Evolutionary conservation across 2,888 invertebrate genomes (phyloP), one percentile per base, ranked within the genome.

Genomic region (Isotomurus palustris): DNA sequence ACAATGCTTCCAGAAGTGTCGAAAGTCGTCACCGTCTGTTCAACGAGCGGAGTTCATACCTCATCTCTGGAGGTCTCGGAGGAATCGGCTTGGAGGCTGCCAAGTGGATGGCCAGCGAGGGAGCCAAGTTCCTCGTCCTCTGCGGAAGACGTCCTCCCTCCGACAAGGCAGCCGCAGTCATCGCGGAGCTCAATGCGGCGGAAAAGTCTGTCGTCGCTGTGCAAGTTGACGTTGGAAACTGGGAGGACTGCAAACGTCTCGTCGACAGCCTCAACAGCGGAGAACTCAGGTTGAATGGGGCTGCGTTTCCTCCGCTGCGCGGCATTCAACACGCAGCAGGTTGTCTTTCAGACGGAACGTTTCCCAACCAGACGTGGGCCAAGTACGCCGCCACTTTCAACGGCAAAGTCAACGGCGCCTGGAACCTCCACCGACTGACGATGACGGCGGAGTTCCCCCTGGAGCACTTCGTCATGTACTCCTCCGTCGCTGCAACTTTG

Each of bases 401-500:
- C 25, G 27, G 57, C 3, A 61, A 61, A 41, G 43, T 54, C 6
- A 36, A 47, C 12, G 61, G 61, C 3, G 57, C 59, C 6, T 66
- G 66, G 66, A 60, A 66, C 53, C 41, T 66, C 3, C 66, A 66
- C 45, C 52, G 54, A n/a, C 19, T 61, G 2, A 66, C 66, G 1
- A 10, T 19, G 25, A 22, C 45, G n/a, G n/a, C n/a, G n/a, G 45
- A 59, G 1, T 53, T 35, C 21, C 48, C 48, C 8, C 27, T 66
- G 47, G 66, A 66, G 36, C 60, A 63, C 35, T 66, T 66, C 45
- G 58, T 63, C 12, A 48, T 66, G 35, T 66, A 56, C 38, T 54
- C 54, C 6, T 38, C 38, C 21, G 50, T 40, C n/a, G 38, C 35
- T 19, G 38, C 50, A 4, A 19, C 38, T 25, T 27, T 50, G 5